phyloP scores from a whole-genome alignment of 2,888 invertebrate species.

The Cetonia aurata region DNA sequence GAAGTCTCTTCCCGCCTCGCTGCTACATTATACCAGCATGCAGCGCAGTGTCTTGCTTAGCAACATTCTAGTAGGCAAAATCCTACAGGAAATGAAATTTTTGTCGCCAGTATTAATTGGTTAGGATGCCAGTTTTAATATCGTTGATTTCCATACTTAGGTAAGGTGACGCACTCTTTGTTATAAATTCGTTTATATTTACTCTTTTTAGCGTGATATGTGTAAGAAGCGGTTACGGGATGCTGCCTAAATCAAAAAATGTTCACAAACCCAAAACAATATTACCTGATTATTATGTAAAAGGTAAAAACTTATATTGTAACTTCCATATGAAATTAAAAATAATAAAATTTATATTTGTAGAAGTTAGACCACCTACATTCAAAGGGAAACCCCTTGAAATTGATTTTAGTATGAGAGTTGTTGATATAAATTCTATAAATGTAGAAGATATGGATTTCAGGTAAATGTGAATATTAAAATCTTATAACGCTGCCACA shows the following conservation, averaged over 20 bases:
- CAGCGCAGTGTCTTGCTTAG: too few species aligned
- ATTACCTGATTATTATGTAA: slow-evolving; percentile 80
- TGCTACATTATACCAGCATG: slow-evolving; percentile 4
- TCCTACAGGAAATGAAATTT: not conserved
- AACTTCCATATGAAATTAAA: slow-evolving; percentile 9
- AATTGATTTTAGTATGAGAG: slow-evolving; percentile 85
- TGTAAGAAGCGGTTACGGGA: slow-evolving; percentile 12
- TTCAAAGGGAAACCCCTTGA: slow-evolving; percentile 78
- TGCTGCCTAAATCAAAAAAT: slow-evolving; percentile 41
- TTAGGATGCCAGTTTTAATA: not conserved
- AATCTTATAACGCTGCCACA: not conserved
- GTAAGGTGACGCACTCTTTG: not conserved
- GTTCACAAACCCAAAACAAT: slow-evolving; percentile 73
- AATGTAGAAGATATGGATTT: slow-evolving; percentile 93
- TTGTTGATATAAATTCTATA: slow-evolving; percentile 89
- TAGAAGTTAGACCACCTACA: slow-evolving; percentile 84
- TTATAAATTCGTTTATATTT: not conserved
- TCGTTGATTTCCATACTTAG: slow-evolving; percentile 6
- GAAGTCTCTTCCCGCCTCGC: not conserved
- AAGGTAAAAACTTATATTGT: slow-evolving; percentile 77
- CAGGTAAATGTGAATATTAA: slow-evolving; percentile 69
- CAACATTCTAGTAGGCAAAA: too few species aligned
- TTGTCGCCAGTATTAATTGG: not conserved
- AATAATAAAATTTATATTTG: slow-evolving; percentile 4
- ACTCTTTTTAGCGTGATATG: slow-evolving; percentile 12